Evolutionary conservation across 2,888 invertebrate species (phyloP).

Genomic region (Sinhomidia bicolor): DNA sequence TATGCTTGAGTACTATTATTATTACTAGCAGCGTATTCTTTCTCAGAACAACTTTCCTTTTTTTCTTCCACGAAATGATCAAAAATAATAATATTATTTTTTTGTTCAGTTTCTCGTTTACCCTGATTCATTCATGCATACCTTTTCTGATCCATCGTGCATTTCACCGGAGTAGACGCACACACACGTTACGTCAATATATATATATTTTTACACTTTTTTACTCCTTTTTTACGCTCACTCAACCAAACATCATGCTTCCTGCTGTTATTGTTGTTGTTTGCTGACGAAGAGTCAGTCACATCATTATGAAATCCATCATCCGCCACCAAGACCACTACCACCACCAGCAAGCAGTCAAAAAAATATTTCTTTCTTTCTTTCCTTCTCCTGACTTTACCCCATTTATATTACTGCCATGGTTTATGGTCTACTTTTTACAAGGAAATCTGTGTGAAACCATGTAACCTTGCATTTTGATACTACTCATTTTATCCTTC

Average conservation of each 20-base stretch:
- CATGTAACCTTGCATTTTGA: background rate
- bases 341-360: background rate
- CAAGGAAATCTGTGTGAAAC: background rate
- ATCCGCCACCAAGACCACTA: background rate
- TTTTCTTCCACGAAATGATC: background rate
- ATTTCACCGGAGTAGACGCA: background rate
- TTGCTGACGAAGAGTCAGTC: background rate
- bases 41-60: conserved; percentile 19
- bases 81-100: background rate
- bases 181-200: conserved; percentile 25
- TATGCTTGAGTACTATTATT: background rate
- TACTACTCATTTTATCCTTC: background rate
- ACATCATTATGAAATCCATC: background rate
- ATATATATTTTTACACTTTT: background rate
- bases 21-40: too few relatives aligned
- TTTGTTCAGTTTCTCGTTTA: background rate
- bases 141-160: background rate
- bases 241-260: background rate
- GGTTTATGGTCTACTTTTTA: too few relatives aligned
- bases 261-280: background rate
- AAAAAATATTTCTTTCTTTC: background rate
- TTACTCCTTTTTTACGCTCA: background rate
- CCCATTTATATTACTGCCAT: background rate
- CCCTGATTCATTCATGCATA: conserved; percentile 34
- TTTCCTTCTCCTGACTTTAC: background rate